phyloP scores from a whole-genome alignment of 2,797 vertebrate species.

The Cryptoprocta ferox region DNA sequence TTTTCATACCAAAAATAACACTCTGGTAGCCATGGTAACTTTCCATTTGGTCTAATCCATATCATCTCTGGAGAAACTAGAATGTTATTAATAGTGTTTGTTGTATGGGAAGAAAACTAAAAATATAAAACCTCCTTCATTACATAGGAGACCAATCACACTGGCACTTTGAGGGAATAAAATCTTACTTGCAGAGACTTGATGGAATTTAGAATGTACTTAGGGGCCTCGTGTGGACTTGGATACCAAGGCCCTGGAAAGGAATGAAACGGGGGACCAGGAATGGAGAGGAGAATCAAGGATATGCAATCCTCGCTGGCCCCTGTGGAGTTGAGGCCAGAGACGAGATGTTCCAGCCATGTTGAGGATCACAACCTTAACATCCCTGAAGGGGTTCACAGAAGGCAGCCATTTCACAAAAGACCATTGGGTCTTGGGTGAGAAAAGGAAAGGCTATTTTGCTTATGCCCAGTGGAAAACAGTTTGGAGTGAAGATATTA shows the following conservation, averaged over 20 bases:
- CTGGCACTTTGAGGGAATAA: slow-evolving; percentile 74
- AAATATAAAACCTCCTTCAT: slow-evolving; percentile 77
- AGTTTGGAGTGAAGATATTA: neutral
- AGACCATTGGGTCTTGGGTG: neutral
- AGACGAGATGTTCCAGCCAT: neutral
- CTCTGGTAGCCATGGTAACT: slow-evolving; percentile 88
- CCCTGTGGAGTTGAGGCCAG: neutral
- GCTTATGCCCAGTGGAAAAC: neutral
- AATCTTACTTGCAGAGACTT: slow-evolving; percentile 49
- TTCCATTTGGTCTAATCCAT: slow-evolving; percentile 86
- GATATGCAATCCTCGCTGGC: neutral
- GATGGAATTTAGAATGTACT: slow-evolving; percentile 33
- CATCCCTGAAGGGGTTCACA: neutral
- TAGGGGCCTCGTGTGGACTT: neutral
- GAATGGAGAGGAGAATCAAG: neutral
- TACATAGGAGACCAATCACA: slow-evolving; percentile 81
- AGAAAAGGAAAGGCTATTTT: neutral
- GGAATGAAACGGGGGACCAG: neutral
- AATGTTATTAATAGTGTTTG: slow-evolving; percentile 88
- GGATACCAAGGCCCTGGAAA: neutral
- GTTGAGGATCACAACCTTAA: neutral
- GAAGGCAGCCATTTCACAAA: neutral
- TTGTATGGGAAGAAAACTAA: slow-evolving; percentile 85
- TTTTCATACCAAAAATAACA: slow-evolving; percentile 88
- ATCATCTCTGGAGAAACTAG: slow-evolving; percentile 85